These are phyloP conservation scores for Anhinga anhinga DNA, from an alignment of 2,113 vertebrate genomes.

Conservation along the genomic window DNA sequence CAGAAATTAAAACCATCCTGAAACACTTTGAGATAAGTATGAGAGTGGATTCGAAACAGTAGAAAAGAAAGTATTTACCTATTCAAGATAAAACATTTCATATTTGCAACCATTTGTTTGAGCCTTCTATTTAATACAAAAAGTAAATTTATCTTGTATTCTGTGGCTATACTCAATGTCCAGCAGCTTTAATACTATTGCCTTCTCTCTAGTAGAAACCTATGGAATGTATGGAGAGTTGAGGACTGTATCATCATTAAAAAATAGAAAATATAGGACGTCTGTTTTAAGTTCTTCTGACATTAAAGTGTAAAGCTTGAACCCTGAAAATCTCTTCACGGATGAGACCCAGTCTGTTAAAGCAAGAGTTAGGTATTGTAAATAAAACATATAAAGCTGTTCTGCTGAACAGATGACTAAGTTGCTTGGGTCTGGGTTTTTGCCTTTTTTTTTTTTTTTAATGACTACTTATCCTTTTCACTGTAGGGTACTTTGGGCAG, in stretches of 20 bases:
- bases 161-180: fast-evolving
- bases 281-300: constrained; percentile 6
- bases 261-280: neutral
- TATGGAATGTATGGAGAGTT: neutral
- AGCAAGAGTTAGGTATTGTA: neutral
- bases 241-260: neutral
- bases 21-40: neutral
- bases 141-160: neutral
- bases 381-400: constrained; percentile 12
- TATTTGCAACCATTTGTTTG: neutral
- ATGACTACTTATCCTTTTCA: neutral
- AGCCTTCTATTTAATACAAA: neutral
- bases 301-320: neutral
- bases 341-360: neutral
- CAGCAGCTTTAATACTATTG: neutral
- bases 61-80: neutral
- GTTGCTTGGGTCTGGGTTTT: neutral
- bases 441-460: neutral
- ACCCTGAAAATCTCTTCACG: constrained; percentile 1
- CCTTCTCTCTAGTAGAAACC: neutral
- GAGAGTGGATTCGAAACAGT: neutral
- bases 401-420: neutral
- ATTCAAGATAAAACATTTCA: neutral
- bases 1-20: neutral
- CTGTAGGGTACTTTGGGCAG: neutral